Evolutionary conservation across 2,888 invertebrate species (phyloP).

Genomic region (Diarsia mendica): DNA sequence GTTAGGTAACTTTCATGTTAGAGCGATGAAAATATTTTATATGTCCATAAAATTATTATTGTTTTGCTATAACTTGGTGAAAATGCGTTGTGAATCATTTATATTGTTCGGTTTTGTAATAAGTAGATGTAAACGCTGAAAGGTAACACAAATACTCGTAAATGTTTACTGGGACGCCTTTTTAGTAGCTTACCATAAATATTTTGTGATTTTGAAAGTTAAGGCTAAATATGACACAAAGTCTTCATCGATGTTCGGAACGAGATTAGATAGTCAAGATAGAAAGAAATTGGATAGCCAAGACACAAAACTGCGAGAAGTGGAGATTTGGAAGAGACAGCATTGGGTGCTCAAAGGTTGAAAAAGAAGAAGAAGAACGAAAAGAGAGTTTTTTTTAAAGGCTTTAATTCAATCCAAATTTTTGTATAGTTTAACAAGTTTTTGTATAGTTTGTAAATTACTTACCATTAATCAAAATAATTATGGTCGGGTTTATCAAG

Average conservation of each 20-base stretch:
- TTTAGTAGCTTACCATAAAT: conserved; percentile 26
- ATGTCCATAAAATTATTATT: conserved; percentile 62
- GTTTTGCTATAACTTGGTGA: conserved; percentile 51
- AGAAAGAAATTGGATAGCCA: no score
- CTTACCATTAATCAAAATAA: background rate
- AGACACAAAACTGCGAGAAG: no score
- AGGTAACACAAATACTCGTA: conserved; percentile 39
- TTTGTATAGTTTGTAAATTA: no score
- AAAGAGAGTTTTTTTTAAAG: no score
- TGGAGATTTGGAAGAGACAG: no score
- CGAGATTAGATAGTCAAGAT: no score
- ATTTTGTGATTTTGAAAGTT: conserved; percentile 10
- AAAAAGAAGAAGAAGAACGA: no score
- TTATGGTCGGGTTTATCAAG: background rate
- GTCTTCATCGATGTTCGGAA: background rate
- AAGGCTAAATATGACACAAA: background rate
- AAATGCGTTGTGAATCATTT: conserved; percentile 60
- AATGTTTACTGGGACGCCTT: conserved; percentile 24
- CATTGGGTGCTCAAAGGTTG: no score
- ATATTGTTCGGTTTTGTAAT: conserved; percentile 57
- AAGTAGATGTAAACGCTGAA: conserved; percentile 48
- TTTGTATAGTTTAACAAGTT: no score
- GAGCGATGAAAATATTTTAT: conserved; percentile 62
- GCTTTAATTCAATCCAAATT: no score
- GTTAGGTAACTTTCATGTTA: conserved; percentile 53